Evolutionary conservation across 37 sponge, comb jelly and placozoan genomes (phyloP).

Genomic region (Halisarca cf. caerulea): DNA sequence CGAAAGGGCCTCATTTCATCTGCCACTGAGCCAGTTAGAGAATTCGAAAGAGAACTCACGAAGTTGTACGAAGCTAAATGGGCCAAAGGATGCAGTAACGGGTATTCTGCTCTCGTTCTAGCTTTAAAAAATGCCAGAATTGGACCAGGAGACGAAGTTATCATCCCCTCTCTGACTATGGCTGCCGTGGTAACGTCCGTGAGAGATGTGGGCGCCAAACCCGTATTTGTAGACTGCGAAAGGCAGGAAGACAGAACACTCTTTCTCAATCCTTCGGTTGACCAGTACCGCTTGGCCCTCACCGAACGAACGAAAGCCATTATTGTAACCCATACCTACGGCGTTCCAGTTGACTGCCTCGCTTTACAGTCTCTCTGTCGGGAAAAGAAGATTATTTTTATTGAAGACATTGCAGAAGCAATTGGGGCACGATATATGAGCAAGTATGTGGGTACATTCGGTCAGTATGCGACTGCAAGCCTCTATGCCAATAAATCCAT

Average conservation of each 20-base stretch:
- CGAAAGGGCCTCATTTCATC: slow-evolving; percentile 51
- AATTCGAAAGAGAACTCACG: slow-evolving; percentile 41
- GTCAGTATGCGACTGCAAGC: slow-evolving; percentile 59
- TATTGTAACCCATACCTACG: slow-evolving; percentile 65
- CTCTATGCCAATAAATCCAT: slow-evolving; percentile 65
- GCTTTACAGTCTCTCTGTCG: slow-evolving; percentile 11
- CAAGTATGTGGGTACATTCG: slow-evolving; percentile 39
- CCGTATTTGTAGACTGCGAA: slow-evolving; percentile 61
- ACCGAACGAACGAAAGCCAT: slow-evolving; percentile 32
- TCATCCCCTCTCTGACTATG: slow-evolving; percentile 63
- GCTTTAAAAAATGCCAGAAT: slow-evolving; percentile 37
- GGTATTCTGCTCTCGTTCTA: slow-evolving; percentile 55
- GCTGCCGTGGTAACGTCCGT: slow-evolving; percentile 55
- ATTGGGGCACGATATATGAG: slow-evolving; percentile 50
- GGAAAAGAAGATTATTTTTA: slow-evolving; percentile 23
- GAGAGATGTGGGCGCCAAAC: slow-evolving; percentile 36
- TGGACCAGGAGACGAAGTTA: slow-evolving; percentile 49
- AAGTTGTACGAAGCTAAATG: slow-evolving; percentile 17
- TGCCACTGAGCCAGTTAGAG: slow-evolving; percentile 39
- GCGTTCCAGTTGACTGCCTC: slow-evolving; percentile 48
- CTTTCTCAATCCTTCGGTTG: slow-evolving; percentile 45
- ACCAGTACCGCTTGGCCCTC: slow-evolving; percentile 16
- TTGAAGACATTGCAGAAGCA: slow-evolving; percentile 66
- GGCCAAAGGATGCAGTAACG: slow-evolving; percentile 62
- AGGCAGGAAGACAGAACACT: not conserved